Evolutionary conservation across 2,888 invertebrate genomes (phyloP).

Genomic region (Linyphia triangularis): DNA sequence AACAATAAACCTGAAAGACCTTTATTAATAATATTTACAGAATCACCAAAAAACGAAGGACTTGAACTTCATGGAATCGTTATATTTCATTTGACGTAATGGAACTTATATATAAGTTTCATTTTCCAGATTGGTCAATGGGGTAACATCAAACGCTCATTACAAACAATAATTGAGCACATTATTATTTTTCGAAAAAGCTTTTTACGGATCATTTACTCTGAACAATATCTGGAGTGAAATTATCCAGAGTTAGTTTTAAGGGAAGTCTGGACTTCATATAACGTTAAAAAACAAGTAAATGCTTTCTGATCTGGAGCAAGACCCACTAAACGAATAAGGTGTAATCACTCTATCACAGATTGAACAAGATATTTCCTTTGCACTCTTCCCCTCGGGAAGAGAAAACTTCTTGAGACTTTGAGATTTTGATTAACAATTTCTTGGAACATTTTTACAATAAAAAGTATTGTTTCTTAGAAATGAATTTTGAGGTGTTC

Average conservation of each 20-base stretch:
- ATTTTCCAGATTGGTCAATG: background rate
- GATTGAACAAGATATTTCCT: background rate
- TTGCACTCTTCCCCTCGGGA: background rate
- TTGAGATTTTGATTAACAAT: slow-evolving; percentile 19
- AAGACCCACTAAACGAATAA: background rate
- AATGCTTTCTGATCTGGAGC: background rate
- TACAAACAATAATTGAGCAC: background rate
- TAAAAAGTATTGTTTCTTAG: no score
- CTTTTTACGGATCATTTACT: slow-evolving; percentile 13
- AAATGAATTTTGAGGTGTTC: no score
- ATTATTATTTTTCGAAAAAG: slow-evolving; percentile 15
- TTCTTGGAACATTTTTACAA: background rate
- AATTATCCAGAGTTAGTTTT: background rate
- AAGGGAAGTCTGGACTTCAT: background rate
- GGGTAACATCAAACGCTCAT: background rate
- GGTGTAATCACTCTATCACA: background rate
- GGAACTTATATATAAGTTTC: background rate
- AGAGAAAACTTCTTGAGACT: background rate
- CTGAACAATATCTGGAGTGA: background rate
- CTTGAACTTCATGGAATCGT: background rate
- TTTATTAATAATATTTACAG: no score
- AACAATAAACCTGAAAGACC: no score
- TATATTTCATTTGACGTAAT: background rate
- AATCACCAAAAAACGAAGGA: no score
- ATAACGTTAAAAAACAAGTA: background rate